Conservation (phyloP, 2,888 invertebrate genomes). For the Emmelina monodactyla region DNA sequence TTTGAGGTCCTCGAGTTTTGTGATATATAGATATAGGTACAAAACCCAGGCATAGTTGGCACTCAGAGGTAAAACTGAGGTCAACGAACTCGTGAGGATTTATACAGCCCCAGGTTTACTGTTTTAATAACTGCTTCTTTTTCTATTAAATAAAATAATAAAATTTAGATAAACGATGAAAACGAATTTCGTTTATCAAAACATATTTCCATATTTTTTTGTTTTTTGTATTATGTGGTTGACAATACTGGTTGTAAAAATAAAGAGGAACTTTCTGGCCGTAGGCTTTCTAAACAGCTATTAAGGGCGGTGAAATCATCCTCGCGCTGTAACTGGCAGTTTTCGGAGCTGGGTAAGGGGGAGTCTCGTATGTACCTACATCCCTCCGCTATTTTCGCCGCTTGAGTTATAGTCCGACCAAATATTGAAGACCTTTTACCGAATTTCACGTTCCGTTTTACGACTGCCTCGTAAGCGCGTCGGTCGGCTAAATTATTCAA, state of each 20-base stretch:
- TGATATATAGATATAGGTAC: too few relatives aligned
- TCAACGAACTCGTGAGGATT: too few relatives aligned
- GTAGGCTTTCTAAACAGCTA: conserved; percentile 46
- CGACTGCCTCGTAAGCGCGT: conserved; percentile 48
- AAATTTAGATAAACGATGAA: conserved; percentile 19
- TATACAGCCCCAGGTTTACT: too few relatives aligned
- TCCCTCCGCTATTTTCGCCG: conserved; percentile 57
- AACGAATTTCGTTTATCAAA: conserved; percentile 23
- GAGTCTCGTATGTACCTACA: conserved; percentile 22
- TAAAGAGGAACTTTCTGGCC: too few relatives aligned
- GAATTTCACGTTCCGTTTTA: conserved; percentile 58
- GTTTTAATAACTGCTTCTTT: too few relatives aligned
- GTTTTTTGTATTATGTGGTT: too few relatives aligned
- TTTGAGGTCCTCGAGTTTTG: too few relatives aligned
- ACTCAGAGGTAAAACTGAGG: too few relatives aligned
- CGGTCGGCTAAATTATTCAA: conserved; percentile 55
- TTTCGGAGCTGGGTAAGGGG: conserved; percentile 7
- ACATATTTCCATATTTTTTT: too few relatives aligned
- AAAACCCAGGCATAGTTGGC: conserved; percentile 15
- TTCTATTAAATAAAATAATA: too few relatives aligned
- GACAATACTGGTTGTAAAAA: too few relatives aligned
- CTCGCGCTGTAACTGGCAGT: conserved; percentile 35
- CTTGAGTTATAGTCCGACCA: conserved; percentile 60
- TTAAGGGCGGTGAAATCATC: conserved; percentile 45
- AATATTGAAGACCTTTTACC: conserved; percentile 61